Evolutionary conservation across 30 jellyfish, hydroid and myxozoan species (phyloP), one percentile per base, ranked within the genome.

Genomic region (Cassiopea andromeda): DNA sequence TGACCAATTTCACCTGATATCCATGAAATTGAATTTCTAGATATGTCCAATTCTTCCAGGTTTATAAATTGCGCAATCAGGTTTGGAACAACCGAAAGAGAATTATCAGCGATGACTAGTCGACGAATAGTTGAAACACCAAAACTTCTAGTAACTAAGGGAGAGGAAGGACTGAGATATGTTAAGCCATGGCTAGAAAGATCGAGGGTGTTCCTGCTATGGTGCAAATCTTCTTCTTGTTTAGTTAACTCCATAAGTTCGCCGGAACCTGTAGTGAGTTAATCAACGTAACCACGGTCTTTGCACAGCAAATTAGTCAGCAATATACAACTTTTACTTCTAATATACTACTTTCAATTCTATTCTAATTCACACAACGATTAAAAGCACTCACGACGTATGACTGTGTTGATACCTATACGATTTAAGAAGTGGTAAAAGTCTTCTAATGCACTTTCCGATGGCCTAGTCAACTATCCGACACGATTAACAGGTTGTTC

Each of bases 1-100:
- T 84, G 94, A 38, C 94, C 87, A 27, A 90, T 60, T 81, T 96
- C 99, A 7, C 98, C 98, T 17, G 98, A 92, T 4, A 96, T 49
- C 99, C 99, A 96, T 15, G 99, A 70, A n/a, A 96, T 92, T 46
- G 77, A 69, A 75, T 96, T 96, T 38, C 98, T 90, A 46, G 99
- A 96, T 79, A 93, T 91, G 61, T 96, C 98, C 60, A 96, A 80
- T 85, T 96, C 98, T 75, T 89, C 92, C 44, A 96, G 64, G 72
- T 85, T 89, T 12, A 73, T 77, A 73, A 96, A 96, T 7, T 87
- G 93, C 2, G 96, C 49, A 14, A 96, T 89, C 14, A 87, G 9
- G 50, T 93, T 81, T 1, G 99, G 99, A 61, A 96, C 61, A n/a
- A 87, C 94, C 18, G 89, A 78, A 18, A 96, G 89, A 15, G 90